Evolutionary conservation across 2,113 vertebrate species (phyloP).

Genomic region (Edolisoma coerulescens): DNA sequence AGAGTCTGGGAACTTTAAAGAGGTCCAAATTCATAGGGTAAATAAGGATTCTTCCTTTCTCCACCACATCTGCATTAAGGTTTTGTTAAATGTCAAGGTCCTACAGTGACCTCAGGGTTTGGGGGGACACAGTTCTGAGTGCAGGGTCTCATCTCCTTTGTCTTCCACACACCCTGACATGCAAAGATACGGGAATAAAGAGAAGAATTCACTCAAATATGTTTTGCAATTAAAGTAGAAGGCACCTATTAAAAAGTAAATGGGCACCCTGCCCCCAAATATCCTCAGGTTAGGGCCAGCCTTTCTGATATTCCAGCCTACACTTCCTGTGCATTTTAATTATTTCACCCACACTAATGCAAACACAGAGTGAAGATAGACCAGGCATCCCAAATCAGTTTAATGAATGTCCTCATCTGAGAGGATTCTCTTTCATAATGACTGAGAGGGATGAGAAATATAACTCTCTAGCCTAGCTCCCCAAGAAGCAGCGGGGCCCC

Average conservation of each 20-base stretch:
- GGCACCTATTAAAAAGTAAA: neutral
- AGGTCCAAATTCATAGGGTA: neutral
- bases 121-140: neutral
- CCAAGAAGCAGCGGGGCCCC: conserved; percentile 18
- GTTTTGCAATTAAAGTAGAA: neutral
- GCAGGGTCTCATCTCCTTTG: neutral
- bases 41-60: neutral
- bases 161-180: neutral
- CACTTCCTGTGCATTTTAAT: neutral
- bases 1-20: neutral
- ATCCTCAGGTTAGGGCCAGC: neutral
- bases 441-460: conserved; percentile 20
- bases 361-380: neutral
- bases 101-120: neutral
- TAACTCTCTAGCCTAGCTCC: neutral
- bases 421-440: conserved; percentile 34
- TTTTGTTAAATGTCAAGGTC: neutral
- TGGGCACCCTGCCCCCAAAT: neutral
- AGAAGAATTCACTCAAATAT: neutral
- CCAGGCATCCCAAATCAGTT: conserved; percentile 27
- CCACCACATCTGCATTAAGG: neutral
- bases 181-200: neutral
- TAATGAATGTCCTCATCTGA: conserved; percentile 45
- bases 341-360: neutral
- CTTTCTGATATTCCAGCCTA: neutral